Evolutionary conservation across 2,797 vertebrate species (phyloP).

Genomic region (Paguma larvata): DNA sequence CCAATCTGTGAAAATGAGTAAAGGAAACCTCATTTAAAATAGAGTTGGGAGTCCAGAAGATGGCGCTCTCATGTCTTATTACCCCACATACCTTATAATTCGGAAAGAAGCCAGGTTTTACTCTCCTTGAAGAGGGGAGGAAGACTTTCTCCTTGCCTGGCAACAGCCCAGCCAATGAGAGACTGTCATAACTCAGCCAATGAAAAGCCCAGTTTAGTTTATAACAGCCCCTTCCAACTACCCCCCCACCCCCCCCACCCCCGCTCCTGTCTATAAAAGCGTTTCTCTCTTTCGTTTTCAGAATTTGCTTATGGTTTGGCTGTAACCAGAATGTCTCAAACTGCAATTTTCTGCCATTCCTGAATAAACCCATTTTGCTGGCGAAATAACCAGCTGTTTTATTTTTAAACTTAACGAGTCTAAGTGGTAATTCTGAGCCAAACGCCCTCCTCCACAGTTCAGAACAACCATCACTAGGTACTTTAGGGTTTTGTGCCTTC

Average conservation of each 20-base stretch:
- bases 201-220: background rate
- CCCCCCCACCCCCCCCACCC: accelerated
- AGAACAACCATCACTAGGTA: background rate
- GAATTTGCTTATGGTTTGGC: background rate
- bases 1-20: background rate
- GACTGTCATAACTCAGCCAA: background rate
- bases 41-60: background rate
- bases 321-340: background rate
- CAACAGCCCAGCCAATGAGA: background rate
- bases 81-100: background rate
- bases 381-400: background rate
- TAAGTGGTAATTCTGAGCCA: conserved; percentile 21
- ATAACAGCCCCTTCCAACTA: background rate
- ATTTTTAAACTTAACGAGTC: background rate
- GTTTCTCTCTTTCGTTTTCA: background rate
- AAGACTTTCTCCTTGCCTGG: background rate
- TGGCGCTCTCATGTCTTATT: background rate
- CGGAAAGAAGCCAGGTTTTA: background rate
- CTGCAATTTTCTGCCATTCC: background rate
- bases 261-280: background rate
- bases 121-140: background rate
- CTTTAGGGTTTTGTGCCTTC: background rate
- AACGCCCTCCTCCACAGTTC: background rate
- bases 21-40: background rate
- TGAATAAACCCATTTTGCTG: background rate